phyloP scores from a whole-genome alignment of 2,113 vertebrate genomes.

The Gallinago media region DNA sequence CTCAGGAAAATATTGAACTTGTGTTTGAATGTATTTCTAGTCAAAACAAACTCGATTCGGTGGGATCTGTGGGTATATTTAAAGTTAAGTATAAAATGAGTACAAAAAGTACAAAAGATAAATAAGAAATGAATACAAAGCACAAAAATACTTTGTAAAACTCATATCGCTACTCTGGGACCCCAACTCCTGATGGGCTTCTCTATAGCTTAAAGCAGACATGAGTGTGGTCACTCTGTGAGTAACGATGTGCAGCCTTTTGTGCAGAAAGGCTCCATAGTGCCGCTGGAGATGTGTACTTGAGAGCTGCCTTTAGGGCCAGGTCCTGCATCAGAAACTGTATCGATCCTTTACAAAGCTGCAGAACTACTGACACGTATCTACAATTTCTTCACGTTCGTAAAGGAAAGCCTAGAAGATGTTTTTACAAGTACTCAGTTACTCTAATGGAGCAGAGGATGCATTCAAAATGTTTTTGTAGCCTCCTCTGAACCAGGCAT shows the following conservation, averaged over 20 bases:
- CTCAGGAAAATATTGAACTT: background rate
- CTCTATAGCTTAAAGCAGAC: background rate
- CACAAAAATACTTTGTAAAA: background rate
- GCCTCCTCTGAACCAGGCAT: background rate
- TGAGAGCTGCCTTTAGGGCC: background rate
- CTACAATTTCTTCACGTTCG: conserved; percentile 7
- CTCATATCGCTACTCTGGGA: background rate
- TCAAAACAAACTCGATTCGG: background rate
- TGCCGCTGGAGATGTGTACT: background rate
- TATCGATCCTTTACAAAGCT: background rate
- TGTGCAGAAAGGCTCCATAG: background rate
- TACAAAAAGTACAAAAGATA: background rate
- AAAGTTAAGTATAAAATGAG: background rate
- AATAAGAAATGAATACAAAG: background rate
- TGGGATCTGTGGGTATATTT: background rate
- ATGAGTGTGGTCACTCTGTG: background rate
- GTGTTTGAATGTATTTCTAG: background rate
- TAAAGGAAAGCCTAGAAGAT: background rate
- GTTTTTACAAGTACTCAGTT: background rate
- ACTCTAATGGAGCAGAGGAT: background rate
- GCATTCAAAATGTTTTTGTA: background rate
- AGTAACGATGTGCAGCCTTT: background rate
- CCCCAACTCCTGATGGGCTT: background rate
- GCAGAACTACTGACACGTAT: background rate
- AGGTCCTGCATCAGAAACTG: background rate